phyloP scores from a whole-genome alignment of 2,888 invertebrate species.

The Fragum fragum region DNA sequence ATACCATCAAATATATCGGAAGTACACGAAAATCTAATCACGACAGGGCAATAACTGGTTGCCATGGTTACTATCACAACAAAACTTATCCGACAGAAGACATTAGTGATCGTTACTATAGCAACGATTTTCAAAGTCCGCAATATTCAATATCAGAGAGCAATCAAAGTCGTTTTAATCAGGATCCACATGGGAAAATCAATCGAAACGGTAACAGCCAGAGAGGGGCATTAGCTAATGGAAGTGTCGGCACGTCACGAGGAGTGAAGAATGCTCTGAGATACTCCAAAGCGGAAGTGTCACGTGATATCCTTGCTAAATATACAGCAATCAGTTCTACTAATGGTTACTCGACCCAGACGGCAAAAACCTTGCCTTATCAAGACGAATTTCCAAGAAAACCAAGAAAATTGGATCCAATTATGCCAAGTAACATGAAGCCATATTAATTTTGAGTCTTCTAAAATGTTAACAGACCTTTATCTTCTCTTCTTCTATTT shows the following conservation, averaged over 20 bases:
- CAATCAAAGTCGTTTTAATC: constrained; percentile 34
- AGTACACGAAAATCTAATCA: constrained; percentile 39
- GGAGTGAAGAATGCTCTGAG: constrained; percentile 5
- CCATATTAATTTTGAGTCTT: background rate
- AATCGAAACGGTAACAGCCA: background rate
- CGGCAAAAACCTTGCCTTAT: background rate
- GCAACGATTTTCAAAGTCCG: constrained; percentile 42
- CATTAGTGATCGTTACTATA: constrained; percentile 46
- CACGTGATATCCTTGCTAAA: constrained; percentile 25
- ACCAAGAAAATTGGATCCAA: constrained; percentile 17
- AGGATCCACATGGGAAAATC: constrained; percentile 19
- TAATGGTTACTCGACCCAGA: constrained; percentile 11
- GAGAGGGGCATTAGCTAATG: constrained; percentile 23
- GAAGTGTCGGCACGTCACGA: background rate
- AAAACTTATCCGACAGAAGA: constrained; percentile 44
- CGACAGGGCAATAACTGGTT: constrained; percentile 42
- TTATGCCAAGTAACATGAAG: background rate
- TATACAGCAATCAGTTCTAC: background rate
- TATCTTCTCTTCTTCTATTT: no score
- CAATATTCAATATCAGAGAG: constrained; percentile 42
- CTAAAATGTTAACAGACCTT: no score
- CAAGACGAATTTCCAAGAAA: constrained; percentile 1
- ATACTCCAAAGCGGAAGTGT: constrained; percentile 29
- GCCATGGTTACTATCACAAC: constrained; percentile 52
- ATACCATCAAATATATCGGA: constrained; percentile 53